phyloP scores from a whole-genome alignment of 2,113 vertebrate species.

The Fregata magnificens region DNA sequence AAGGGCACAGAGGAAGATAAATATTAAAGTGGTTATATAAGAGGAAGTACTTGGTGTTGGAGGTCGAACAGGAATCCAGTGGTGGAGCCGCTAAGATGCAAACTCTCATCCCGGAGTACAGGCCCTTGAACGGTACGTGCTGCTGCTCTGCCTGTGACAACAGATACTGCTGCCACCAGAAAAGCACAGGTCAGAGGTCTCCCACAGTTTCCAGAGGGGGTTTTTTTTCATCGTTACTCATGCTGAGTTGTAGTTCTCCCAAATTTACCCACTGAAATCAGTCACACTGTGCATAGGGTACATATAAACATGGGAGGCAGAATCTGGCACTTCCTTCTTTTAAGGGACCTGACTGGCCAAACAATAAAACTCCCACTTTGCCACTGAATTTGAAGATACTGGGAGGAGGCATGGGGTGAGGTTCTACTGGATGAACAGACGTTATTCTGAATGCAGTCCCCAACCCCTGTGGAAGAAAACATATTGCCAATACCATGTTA shows the following conservation, averaged over 20 bases:
- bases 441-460: background rate
- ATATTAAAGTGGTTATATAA: background rate
- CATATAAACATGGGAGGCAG: background rate
- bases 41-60: background rate
- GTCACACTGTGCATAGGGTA: background rate
- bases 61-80: background rate
- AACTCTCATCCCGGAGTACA: background rate
- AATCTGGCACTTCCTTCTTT: background rate
- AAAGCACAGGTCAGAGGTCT: background rate
- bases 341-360: background rate
- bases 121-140: fast-evolving
- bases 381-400: background rate
- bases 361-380: background rate
- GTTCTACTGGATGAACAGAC: background rate
- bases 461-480: background rate
- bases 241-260: background rate
- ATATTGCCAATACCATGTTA: background rate
- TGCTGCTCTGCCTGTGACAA: background rate
- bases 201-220: background rate
- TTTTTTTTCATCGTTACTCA: background rate
- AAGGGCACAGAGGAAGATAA: background rate
- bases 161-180: background rate
- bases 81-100: background rate
- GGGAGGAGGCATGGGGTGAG: background rate
- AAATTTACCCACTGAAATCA: background rate